A percentile compares a stretch with the other conserved stretches of the same genome.
Evolutionary conservation across 2,797 vertebrate species (phyloP).

Genomic region (Hoplostethus mediterraneus): DNA sequence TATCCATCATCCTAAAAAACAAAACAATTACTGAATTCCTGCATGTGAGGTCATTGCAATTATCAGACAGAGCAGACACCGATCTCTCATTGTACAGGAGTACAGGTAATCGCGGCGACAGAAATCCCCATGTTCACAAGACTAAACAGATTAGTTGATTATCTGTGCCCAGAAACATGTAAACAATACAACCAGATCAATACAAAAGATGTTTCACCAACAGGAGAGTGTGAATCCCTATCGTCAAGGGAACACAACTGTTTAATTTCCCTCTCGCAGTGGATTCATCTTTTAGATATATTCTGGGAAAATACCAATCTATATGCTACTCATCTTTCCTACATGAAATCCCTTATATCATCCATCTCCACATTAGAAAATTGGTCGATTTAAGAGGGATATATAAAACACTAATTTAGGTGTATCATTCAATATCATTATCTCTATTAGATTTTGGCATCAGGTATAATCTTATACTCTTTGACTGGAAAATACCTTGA

Average conservation of each 20-base stretch:
- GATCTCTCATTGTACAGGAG: constrained; percentile 30
- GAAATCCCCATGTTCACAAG: constrained; percentile 64
- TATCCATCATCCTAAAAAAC: not conserved
- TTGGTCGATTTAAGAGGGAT: constrained; percentile 58
- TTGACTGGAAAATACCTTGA: constrained; percentile 69
- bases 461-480: constrained; percentile 39
- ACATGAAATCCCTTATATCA: constrained; percentile 35
- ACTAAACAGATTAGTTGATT: constrained; percentile 80
- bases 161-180: constrained; percentile 82
- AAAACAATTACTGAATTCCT: constrained; percentile 65
- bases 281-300: constrained; percentile 60
- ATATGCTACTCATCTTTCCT: constrained; percentile 72
- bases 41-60: constrained; percentile 67
- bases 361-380: constrained; percentile 61
- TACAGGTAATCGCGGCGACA: constrained; percentile 65
- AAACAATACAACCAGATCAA: constrained; percentile 84
- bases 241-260: constrained; percentile 67
- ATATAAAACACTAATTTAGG: constrained; percentile 56
- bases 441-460: constrained; percentile 67
- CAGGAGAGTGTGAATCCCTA: constrained; percentile 69
- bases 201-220: constrained; percentile 81
- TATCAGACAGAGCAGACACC: constrained; percentile 24
- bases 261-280: constrained; percentile 38
- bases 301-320: constrained; percentile 76
- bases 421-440: constrained; percentile 55